A percentile compares a stretch with the other conserved stretches of the same genome.
Evolutionary conservation across 2,113 vertebrate genomes (phyloP).

Genomic region (Phylloscopus trochilus): DNA sequence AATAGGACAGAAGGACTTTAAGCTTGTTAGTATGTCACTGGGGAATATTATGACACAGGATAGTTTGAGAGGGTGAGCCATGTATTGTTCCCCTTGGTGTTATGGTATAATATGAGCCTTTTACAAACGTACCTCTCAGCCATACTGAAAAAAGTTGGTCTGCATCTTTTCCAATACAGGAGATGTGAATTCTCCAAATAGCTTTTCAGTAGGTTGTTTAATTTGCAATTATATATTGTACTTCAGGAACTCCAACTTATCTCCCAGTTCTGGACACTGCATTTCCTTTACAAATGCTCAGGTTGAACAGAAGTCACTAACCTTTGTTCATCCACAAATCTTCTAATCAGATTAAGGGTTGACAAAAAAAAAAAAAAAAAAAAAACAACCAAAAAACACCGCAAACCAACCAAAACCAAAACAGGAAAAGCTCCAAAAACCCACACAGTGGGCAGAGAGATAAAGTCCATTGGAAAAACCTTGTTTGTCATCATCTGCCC

Average conservation of each 20-base stretch:
- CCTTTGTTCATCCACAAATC: not conserved
- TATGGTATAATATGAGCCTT: not conserved
- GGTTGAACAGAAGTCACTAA: not conserved
- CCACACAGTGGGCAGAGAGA: not conserved
- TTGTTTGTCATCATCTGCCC: conserved; percentile 9
- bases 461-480: not conserved
- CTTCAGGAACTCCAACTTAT: not conserved
- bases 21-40: not conserved
- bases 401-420: not conserved
- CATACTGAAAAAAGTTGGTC: not conserved
- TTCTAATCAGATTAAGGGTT: not conserved
- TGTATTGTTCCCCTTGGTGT: not conserved
- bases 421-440: not conserved
- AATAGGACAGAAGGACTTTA: not conserved
- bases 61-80: not conserved
- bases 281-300: not conserved
- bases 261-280: rapidly evolving
- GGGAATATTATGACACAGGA: not conserved
- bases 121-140: not conserved
- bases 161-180: not conserved
- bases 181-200: not conserved
- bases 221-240: not conserved
- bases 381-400: too few relatives aligned
- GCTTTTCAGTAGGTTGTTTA: not conserved
- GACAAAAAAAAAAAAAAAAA: not conserved